Base-by-base conservation (phyloP, 2,888 invertebrate species). In the Drosophila kanekoi region DNA sequence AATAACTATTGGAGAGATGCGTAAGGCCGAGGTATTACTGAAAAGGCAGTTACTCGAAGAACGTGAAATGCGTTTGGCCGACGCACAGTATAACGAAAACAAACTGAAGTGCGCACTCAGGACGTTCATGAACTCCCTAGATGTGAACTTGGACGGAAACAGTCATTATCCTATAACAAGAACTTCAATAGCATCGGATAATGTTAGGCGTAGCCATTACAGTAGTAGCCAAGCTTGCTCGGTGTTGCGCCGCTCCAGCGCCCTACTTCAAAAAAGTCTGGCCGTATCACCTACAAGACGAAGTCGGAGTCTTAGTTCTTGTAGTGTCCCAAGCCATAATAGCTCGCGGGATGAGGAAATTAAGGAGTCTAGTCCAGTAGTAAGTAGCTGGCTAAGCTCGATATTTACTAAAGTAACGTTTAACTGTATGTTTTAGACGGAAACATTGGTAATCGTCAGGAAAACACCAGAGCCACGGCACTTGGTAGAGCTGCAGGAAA, bases 401-500 rank as follows among this genome's bases (percentile, higher is more conserved):
- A 8, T 5, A 37, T 23, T 9, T 5, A 4, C 13, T 9, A 14
- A 37, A 38, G 1, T 3, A 9, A 9, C 9, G 13, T 3, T 33
- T 2, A 11, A 9, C 9, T 37, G 1, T 33, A 0, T 35, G 1
- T 16, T 41, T n/a, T 28, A 75, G 72, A 35, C 5, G 1, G 32
- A 33, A 2, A 32, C n/a, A 13, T 28, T 16, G 13, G 0, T 10
- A 4, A 16, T 13, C 1, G 13, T 9, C 1, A 41, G 5, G 4
- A 71, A 38, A 49, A 76, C 77, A 4, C 74, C 72, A 4, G 62
- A 72, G 9, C 77, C 77, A 16, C 40, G 77, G 1, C 67, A 35
- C 16, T 57, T 75, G 20, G 48, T 4, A 4, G 67, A 76, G 14
- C 18, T 75, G 33, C 41, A 48, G 8, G 32, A 1, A 4, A 32